A percentile compares a stretch with the other conserved stretches of the same genome.
These are phyloP conservation scores for Eulithis prunata DNA, from an alignment of 2,888 invertebrate species.

Conservation along the genomic window DNA sequence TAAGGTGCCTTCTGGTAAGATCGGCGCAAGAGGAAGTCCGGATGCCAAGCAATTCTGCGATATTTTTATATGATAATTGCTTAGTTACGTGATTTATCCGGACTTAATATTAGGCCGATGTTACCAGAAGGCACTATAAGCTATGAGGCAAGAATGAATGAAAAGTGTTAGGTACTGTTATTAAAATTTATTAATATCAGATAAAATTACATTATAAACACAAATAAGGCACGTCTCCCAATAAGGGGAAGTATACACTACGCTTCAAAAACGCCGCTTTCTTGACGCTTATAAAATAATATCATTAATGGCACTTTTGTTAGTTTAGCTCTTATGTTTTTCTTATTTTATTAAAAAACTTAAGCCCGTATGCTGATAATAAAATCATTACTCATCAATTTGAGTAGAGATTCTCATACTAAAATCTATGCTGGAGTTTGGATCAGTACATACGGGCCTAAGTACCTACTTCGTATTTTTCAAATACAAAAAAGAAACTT, in stretches of 20 bases:
- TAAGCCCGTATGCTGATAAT: background rate
- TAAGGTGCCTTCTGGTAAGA: too few species aligned
- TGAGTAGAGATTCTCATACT: too few species aligned
- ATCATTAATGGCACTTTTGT: constrained; percentile 73
- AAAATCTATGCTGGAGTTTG: too few species aligned
- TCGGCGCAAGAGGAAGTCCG: too few species aligned
- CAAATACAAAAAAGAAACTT: background rate
- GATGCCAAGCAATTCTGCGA: too few species aligned
- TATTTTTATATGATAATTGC: too few species aligned
- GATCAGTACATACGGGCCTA: too few species aligned
- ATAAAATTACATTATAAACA: constrained; percentile 44
- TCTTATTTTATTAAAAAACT: constrained; percentile 27
- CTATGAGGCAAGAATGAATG: constrained; percentile 4
- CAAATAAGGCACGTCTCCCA: constrained; percentile 33
- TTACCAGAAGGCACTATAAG: too few species aligned
- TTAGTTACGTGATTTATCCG: too few species aligned
- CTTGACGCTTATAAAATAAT: constrained; percentile 51
- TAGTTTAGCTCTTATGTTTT: constrained; percentile 51
- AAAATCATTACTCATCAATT: too few species aligned
- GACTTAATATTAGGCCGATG: too few species aligned
- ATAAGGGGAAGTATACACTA: constrained; percentile 20
- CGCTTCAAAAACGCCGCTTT: constrained; percentile 21
- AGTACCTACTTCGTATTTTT: constrained; percentile 2
- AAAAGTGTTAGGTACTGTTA: constrained; percentile 32
- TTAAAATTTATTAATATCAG: constrained; percentile 42